A percentile compares a stretch with the other conserved stretches of the same genome.
phyloP scores from a whole-genome alignment of 2,888 invertebrate species.

The Ischnura elegans region DNA sequence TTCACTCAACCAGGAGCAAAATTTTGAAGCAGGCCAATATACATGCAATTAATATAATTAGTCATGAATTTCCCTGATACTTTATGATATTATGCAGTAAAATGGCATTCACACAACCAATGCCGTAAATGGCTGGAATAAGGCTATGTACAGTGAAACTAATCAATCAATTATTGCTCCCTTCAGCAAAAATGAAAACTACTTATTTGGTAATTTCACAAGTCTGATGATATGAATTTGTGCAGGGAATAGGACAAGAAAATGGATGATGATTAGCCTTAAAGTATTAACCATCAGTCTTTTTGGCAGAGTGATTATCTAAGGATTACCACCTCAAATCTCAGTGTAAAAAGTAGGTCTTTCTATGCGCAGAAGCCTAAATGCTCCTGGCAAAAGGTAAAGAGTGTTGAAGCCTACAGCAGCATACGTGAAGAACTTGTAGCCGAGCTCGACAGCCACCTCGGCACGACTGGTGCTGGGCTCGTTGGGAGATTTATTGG shows the following conservation, averaged over 20 bases:
- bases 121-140: no score
- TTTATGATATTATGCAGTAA: no score
- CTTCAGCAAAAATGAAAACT: no score
- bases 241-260: neutral
- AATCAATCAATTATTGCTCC: no score
- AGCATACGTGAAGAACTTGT: conserved; percentile 90
- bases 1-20: no score
- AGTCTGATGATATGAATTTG: neutral
- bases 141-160: no score
- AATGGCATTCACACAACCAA: no score
- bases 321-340: conserved; percentile 83
- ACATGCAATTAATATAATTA: no score
- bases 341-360: conserved; percentile 92
- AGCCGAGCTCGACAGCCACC: conserved; percentile 89
- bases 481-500: conserved; percentile 83
- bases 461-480: conserved; percentile 82
- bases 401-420: conserved; percentile 89
- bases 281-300: neutral
- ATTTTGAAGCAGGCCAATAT: no score
- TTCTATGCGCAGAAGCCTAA: conserved; percentile 87
- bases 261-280: neutral
- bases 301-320: neutral
- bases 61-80: no score
- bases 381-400: conserved; percentile 88
- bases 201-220: no score